Evolutionary conservation across 2,797 vertebrate species (phyloP), one percentile per base, ranked within the genome.

Genomic region (Anguilla marmorata): DNA sequence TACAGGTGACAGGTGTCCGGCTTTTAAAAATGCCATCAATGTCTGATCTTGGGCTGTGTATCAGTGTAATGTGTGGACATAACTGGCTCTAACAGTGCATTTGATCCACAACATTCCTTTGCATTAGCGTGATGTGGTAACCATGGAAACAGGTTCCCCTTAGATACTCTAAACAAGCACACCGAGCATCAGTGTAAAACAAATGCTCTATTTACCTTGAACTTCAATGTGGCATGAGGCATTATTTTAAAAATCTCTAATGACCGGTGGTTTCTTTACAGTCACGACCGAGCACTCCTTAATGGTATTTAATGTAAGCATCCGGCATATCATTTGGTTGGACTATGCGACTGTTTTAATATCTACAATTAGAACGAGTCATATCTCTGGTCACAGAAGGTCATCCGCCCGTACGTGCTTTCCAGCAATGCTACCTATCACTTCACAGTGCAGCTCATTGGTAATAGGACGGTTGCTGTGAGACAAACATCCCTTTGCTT

Each of bases 111-210:
- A 14, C 79, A 82, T 82, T 82, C 45, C 79, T 82, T 82, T 50
- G 79, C 79, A 82, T 82, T 82, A n/a, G 79, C 21, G 21, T 82
- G 41, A 45, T 33, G 27, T 82, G 79, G 79, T 82, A 82, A 82
- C 79, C 79, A 82, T 82, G 79, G 79, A 50, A 82, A 82, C 79
- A 27, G 24, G 45, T 48, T 82, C 45, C 21, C 24, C n/a, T 50
- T 50, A 48, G 19, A 21, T 21, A 50, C 72, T 37, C 33, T 79
- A 37, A 37, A 41, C 37, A 41, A 69, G 24, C 45, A 24, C 5
- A n/a, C 5, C 37, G 21, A 80, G 6, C 37, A 0, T 14, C 41
- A 48, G 19, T 41, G 30, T 12, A 80, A 41, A 80, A 48, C 19
- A 45, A 80, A 45, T n/a, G 7, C 45, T 48, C 41, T 50, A 82